phyloP scores from a whole-genome alignment of 2,113 vertebrate genomes.

The Leucopsar rothschildi region DNA sequence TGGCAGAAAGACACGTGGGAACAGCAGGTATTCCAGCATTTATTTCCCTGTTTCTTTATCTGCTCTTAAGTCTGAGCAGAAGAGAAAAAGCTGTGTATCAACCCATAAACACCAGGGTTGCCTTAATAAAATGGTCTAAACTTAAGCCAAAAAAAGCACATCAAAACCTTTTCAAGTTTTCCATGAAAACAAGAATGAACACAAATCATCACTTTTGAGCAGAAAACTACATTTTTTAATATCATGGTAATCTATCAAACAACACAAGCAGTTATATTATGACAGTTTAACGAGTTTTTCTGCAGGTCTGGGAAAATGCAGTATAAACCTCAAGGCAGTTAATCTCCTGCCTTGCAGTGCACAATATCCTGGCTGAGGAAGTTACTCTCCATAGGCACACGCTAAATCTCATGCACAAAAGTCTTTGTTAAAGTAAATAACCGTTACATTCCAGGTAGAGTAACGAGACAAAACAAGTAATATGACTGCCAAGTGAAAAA shows the following conservation, averaged over 20 bases:
- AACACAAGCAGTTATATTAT: background rate
- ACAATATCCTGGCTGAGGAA: background rate
- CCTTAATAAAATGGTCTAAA: background rate
- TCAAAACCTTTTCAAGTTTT: background rate
- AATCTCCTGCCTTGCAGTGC: background rate
- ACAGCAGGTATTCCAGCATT: background rate
- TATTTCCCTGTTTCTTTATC: background rate
- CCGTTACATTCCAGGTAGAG: background rate
- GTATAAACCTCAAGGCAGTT: background rate
- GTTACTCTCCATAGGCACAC: background rate
- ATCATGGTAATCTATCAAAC: background rate
- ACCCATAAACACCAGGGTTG: accelerated
- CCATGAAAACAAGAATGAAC: background rate
- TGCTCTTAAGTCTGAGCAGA: background rate
- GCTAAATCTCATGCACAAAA: background rate
- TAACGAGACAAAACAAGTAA: background rate
- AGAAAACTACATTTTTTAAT: background rate
- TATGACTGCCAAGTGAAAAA: background rate
- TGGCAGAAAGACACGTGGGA: background rate
- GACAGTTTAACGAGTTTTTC: background rate
- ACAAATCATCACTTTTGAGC: background rate
- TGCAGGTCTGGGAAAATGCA: background rate
- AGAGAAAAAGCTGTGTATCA: background rate
- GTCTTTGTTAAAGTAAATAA: background rate
- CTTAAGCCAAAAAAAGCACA: background rate